A percentile compares a stretch with the other conserved stretches of the same genome.
phyloP scores from a whole-genome alignment of 2,797 vertebrate genomes.

The Argentina silus region DNA sequence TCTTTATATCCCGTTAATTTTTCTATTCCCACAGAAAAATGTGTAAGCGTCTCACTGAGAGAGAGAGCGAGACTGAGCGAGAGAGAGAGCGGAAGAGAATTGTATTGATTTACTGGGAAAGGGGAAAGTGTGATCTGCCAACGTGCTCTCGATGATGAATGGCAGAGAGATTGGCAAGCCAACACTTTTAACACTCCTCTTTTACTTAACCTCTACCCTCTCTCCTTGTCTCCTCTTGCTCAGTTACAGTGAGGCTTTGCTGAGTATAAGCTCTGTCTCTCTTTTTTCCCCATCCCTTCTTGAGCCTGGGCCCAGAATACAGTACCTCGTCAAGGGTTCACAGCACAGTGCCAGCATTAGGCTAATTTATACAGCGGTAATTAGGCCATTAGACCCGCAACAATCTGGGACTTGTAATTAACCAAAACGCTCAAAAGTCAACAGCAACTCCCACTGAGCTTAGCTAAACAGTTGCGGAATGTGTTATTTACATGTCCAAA shows the following conservation, averaged over 20 bases:
- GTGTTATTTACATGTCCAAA: conserved; percentile 80
- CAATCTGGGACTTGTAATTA: conserved; percentile 82
- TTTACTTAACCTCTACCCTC: conserved; percentile 55
- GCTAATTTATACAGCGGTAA: conserved; percentile 80
- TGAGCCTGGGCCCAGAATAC: conserved; percentile 36
- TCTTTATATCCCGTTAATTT: too few species aligned
- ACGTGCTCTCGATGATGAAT: conserved; percentile 74
- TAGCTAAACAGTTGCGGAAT: conserved; percentile 69
- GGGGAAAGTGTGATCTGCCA: conserved; percentile 64
- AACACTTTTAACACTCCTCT: conserved; percentile 53
- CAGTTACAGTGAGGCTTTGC: conserved; percentile 34
- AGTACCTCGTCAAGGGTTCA: conserved; percentile 21
- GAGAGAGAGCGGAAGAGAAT: conserved; percentile 16
- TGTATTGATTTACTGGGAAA: conserved; percentile 72
- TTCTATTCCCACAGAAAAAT: too few species aligned
- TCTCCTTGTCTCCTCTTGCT: conserved; percentile 13
- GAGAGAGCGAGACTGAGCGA: not conserved
- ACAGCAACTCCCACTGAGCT: conserved; percentile 77
- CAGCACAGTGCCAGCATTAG: conserved; percentile 66
- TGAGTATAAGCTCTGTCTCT: conserved; percentile 36
- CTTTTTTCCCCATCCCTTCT: conserved; percentile 22
- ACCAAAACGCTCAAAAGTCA: conserved; percentile 79
- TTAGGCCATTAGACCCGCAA: conserved; percentile 80
- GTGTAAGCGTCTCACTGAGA: not conserved
- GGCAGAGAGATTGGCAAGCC: conserved; percentile 65